Conservation (phyloP, 2,888 invertebrate genomes). For the Operophtera brumata region DNA sequence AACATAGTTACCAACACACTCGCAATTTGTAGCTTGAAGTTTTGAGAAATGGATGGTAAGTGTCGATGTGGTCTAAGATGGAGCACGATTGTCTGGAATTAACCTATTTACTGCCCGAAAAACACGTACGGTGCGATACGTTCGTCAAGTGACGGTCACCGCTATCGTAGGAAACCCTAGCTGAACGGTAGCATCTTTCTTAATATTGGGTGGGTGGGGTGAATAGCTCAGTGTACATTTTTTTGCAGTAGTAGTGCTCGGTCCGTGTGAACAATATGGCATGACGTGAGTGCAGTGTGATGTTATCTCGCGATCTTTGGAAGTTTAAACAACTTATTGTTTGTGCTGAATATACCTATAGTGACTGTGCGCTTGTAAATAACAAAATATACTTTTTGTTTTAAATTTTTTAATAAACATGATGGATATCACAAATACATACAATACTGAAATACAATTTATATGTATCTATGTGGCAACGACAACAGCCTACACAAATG, state of each 20-base stretch:
- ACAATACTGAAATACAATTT: too few relatives aligned
- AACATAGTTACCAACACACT: too few relatives aligned
- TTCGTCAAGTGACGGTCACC: background rate
- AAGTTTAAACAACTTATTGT: background rate
- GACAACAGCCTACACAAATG: background rate
- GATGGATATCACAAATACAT: too few relatives aligned
- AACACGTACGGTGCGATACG: too few relatives aligned
- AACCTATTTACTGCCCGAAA: too few relatives aligned
- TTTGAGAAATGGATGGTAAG: too few relatives aligned
- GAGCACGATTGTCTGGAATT: too few relatives aligned
- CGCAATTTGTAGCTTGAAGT: too few relatives aligned
- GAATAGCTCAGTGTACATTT: background rate
- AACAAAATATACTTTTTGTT: background rate
- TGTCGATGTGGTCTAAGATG: too few relatives aligned
- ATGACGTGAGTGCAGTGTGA: background rate
- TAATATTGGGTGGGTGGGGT: background rate
- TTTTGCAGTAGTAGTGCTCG: background rate
- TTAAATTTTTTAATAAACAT: background rate
- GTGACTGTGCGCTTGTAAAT: background rate
- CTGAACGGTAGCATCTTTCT: background rate
- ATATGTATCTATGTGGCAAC: background rate
- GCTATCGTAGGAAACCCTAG: background rate
- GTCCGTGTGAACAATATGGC: background rate
- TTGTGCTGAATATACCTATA: background rate
- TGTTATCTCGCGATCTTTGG: background rate